Evolutionary conservation across 2,113 vertebrate species (phyloP).

Genomic region (Spea bombifrons): DNA sequence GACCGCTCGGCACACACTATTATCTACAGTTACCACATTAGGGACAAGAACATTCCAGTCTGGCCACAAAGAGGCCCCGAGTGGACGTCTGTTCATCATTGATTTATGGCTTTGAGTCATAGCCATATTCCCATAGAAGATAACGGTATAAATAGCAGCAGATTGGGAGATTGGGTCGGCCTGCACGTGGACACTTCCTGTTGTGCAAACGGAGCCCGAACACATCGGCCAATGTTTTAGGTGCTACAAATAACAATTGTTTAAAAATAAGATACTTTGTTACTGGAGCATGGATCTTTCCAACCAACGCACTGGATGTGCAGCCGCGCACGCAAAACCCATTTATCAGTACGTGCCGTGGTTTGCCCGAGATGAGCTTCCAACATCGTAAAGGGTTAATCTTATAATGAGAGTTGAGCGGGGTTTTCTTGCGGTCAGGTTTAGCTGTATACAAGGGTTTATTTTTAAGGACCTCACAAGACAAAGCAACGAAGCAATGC

Average conservation of each 20-base stretch:
- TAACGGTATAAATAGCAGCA: constrained; percentile 42
- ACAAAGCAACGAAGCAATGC: too few species aligned
- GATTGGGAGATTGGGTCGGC: constrained; percentile 23
- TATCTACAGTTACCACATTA: constrained; percentile 12
- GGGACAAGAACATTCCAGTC: constrained; percentile 30
- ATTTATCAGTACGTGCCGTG: too few species aligned
- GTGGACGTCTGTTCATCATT: constrained; percentile 19
- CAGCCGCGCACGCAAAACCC: too few species aligned
- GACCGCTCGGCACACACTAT: constrained; percentile 8
- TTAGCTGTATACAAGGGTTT: too few species aligned
- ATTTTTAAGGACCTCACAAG: too few species aligned
- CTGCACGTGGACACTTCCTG: constrained; percentile 42
- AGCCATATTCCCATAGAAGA: constrained; percentile 46
- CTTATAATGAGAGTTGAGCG: too few species aligned
- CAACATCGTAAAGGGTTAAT: too few species aligned
- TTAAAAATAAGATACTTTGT: neutral
- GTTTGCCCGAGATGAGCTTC: too few species aligned
- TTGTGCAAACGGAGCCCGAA: constrained; percentile 9
- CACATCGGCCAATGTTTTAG: constrained; percentile 6
- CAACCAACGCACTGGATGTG: too few species aligned
- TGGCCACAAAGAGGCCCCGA: constrained; percentile 38
- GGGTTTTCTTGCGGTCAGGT: too few species aligned
- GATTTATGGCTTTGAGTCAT: constrained; percentile 45
- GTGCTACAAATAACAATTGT: constrained; percentile 1
- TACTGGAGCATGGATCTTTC: too few species aligned